Percentiles rank a stretch among this genome's conserved stretches.
Conservation (phyloP, 2,113 vertebrate species). For the Chaenogobius annularis region DNA sequence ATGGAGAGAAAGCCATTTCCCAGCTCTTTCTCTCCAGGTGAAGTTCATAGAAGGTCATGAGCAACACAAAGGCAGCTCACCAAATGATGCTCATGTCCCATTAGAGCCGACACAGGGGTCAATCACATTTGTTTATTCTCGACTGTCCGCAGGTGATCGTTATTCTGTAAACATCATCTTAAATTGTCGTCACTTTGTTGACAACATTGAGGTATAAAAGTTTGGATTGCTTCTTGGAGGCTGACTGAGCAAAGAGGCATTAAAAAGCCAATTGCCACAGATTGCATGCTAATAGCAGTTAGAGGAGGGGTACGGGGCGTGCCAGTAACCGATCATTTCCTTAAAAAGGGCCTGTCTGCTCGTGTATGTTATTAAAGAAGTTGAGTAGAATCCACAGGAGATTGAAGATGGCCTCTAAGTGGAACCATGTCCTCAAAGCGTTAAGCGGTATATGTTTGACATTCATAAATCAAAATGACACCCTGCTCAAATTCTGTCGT, state of each 20-base stretch:
- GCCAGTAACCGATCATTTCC: conserved; percentile 77
- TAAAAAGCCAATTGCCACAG: conserved; percentile 88
- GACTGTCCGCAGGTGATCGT: conserved; percentile 81
- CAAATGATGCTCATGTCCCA: conserved; percentile 47
- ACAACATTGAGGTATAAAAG: conserved; percentile 85
- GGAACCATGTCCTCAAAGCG: conserved; percentile 80
- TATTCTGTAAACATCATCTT: conserved; percentile 90
- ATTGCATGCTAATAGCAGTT: conserved; percentile 83
- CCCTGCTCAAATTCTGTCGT: conserved; percentile 11
- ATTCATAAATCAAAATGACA: conserved; percentile 62
- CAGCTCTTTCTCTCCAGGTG: conserved; percentile 37
- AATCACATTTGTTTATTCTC: conserved; percentile 70
- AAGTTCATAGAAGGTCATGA: conserved; percentile 52
- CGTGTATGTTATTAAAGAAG: conserved; percentile 94
- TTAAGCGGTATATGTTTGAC: conserved; percentile 75
- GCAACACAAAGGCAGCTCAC: conserved; percentile 36
- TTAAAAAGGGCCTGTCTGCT: conserved; percentile 79
- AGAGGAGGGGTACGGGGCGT: conserved; percentile 61
- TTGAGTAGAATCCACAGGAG: conserved; percentile 83
- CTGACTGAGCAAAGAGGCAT: conserved; percentile 85
- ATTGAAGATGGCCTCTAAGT: conserved; percentile 81
- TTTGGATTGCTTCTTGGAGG: conserved; percentile 81
- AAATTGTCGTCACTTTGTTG: conserved; percentile 83
- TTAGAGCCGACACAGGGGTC: conserved; percentile 57
- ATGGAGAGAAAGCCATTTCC: conserved; percentile 53